A percentile compares a stretch with the other conserved stretches of the same genome.
These are phyloP conservation scores for Cylloceria caligata DNA, from an alignment of 2,888 invertebrate genomes.

Conservation along the genomic window DNA sequence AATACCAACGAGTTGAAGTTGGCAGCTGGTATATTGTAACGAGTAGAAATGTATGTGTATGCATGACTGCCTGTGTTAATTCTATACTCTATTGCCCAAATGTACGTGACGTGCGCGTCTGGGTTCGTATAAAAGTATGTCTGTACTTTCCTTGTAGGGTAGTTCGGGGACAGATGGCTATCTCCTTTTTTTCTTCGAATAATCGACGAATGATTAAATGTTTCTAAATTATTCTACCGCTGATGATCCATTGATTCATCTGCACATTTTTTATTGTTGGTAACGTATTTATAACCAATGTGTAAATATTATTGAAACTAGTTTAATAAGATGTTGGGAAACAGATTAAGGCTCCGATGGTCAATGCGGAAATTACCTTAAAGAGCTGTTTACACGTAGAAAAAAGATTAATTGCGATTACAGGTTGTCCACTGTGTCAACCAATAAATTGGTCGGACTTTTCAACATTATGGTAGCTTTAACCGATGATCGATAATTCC, in stretches of 20 bases:
- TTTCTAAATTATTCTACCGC: neutral
- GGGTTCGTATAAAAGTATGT: conserved; percentile 6
- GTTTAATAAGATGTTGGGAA: no score
- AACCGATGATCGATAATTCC: no score
- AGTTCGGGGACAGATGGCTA: conserved; percentile 1
- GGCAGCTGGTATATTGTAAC: conserved; percentile 6
- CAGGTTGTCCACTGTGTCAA: no score
- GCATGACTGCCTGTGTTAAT: conserved; percentile 25
- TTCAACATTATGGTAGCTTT: no score
- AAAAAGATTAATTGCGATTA: neutral
- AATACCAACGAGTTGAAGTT: conserved; percentile 34
- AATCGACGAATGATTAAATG: neutral
- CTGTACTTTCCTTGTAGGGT: neutral
- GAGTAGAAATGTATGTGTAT: conserved; percentile 14
- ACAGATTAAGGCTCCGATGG: no score
- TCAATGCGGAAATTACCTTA: no score
- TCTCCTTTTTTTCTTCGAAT: neutral
- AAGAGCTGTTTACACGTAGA: no score
- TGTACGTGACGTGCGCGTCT: conserved; percentile 9
- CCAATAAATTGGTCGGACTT: no score
- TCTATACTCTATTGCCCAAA: neutral
- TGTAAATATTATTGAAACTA: no score
- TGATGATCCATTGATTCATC: neutral
- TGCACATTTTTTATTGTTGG: no score
- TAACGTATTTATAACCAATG: no score